These are phyloP conservation scores for Forbesichthys papilliferus DNA, from an alignment of 2,113 vertebrate genomes.

Conservation along the genomic window DNA sequence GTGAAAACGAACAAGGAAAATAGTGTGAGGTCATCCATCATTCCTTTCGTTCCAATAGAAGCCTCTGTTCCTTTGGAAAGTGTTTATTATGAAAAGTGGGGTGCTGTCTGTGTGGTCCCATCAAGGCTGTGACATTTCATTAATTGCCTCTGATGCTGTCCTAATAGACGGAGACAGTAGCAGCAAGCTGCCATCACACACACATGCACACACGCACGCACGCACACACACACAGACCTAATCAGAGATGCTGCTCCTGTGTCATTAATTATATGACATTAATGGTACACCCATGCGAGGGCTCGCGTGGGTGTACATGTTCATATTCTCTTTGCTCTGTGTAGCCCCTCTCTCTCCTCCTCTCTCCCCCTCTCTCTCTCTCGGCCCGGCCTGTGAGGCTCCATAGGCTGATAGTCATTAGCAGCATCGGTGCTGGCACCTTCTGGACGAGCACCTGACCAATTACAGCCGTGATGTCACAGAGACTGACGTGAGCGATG, in stretches of 20 bases:
- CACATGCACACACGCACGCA: conserved; percentile 26
- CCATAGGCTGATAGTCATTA: conserved; percentile 42
- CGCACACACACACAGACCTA: conserved; percentile 4
- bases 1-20: no score
- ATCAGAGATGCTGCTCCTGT: conserved; percentile 26
- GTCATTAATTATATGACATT: conserved; percentile 37
- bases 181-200: conserved; percentile 9
- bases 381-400: conserved; percentile 22
- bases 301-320: not conserved
- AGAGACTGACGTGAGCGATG: conserved; percentile 31
- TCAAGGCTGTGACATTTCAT: conserved; percentile 69
- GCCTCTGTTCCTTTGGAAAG: conserved; percentile 15
- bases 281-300: not conserved
- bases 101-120: conserved; percentile 24
- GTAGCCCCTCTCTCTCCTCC: not conserved
- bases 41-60: conserved; percentile 11
- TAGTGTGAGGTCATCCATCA: no score
- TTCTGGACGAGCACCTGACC: conserved; percentile 46
- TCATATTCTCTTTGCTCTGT: no score
- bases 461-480: conserved; percentile 51
- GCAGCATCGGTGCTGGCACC: conserved; percentile 37
- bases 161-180: conserved; percentile 46
- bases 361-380: conserved; percentile 3
- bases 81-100: conserved; percentile 25
- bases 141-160: conserved; percentile 66